Evolutionary conservation across 2,113 vertebrate genomes (phyloP).

Genomic region (Phrynocephalus versicolor): DNA sequence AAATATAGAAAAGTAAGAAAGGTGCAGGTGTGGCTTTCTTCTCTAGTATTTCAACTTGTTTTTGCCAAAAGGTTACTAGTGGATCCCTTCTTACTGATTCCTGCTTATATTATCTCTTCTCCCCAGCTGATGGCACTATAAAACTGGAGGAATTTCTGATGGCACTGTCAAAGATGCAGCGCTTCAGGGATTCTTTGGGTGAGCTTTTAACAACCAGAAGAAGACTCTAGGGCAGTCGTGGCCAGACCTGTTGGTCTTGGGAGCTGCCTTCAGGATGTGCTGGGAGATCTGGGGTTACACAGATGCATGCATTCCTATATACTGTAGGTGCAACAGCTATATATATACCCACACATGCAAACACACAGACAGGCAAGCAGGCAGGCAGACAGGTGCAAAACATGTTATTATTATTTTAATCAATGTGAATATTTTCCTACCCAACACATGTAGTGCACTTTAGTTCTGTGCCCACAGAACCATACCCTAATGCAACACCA

Average conservation of each 20-base stretch:
- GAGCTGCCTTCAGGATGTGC: not conserved
- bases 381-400: no score
- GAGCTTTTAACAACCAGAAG: not conserved
- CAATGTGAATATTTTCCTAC: no score
- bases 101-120: not conserved
- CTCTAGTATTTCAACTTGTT: not conserved
- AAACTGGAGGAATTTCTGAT: conserved; percentile 19
- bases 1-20: not conserved
- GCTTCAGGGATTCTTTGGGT: conserved; percentile 8
- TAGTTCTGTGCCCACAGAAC: no score
- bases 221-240: no score
- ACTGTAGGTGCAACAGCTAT: no score
- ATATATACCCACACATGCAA: not conserved
- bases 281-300: not conserved
- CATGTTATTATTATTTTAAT: no score
- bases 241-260: not conserved
- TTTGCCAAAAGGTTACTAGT: not conserved
- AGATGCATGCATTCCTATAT: not conserved
- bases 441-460: no score
- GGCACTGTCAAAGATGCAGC: not conserved
- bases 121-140: not conserved
- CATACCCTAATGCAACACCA: no score
- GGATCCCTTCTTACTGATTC: not conserved
- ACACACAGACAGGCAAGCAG: no score
- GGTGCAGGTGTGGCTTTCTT: not conserved